Evolutionary conservation across 2,797 vertebrate species (phyloP), one percentile per base, ranked within the genome.

Genomic region (Gymnodraco acuticeps): DNA sequence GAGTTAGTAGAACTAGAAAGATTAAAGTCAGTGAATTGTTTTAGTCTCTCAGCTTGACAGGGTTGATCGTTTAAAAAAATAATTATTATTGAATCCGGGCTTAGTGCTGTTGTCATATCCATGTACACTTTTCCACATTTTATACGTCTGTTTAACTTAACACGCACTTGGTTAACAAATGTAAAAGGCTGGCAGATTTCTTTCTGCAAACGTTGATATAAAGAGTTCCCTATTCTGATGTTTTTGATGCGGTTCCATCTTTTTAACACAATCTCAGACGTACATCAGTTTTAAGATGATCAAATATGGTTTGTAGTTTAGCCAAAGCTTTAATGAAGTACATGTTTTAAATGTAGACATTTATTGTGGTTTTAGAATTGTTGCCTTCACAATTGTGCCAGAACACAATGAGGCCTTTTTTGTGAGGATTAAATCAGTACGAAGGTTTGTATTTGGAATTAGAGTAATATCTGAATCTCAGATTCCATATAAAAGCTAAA

Each of bases 401-500:
- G 27, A 27, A 27, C 4, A 27, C 27, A 27, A 5, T 27, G 27
- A 27, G 27, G 27, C 27, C 27, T 27, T 27, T 27, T 27, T 1
- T 27, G 27, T 27, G 27, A 27, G 27, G 27, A 27, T 27, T 27
- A 27, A 5, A 27, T 27, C 4, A 27, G 27, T 27, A 27, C 27
- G 27, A 27, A 27, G 27, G 8, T 41, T 76, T 77, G 52, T 42
- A 54, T 61, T 14, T 54, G 11, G 7, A 58, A 19, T 10, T 12
- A 42, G 10, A 54, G 7, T 55, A 13, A 23, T 63, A 45, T 60
- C 13, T 51, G 6, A 50, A 5, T 56, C 45, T 58, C 20, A 54
- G 50, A 58, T 1, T 41, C 45, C 23, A 71, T 12, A 12, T 61
- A 1, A 62, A 12, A 27, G 56, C 48, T 70, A 73, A 64, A 75